Base-by-base conservation (phyloP, 2,888 invertebrate species). In the Xanthia togata region DNA sequence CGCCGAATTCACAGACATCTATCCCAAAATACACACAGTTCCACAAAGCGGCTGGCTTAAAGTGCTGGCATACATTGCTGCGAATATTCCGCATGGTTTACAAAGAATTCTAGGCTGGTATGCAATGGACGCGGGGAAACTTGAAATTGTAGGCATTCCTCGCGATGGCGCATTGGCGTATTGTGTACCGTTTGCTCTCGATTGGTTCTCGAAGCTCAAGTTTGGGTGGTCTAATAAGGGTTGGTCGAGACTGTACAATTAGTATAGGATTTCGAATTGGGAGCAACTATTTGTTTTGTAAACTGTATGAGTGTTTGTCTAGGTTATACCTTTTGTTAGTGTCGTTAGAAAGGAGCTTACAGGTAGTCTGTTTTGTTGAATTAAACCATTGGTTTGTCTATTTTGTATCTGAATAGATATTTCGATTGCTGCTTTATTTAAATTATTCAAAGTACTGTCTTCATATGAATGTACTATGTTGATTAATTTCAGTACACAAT, bases 131-230 rank as follows among this genome's bases (percentile, higher is more conserved):
- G 85, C 80, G 77, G 68, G 80, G 73, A 70, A 65, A 79, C 73
- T 82, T 73, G 77, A 71, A 79, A 86, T 86, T 71, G 82, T 76
- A 4, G n/a, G 65, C 69, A 87, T 87, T 75, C 50, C 69, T 41
- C 38, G 38, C 69, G 23, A 70, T 84, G 87, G 73, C 87, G 87
- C 87, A 87, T 85, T 87, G 84, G 81, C 74, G 86, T 75, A 78
- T 41, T 79, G 44, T 26, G 55, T 85, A 87, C 85, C 70, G 53
- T 6, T 70, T 68, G 70, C 64, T 55, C 81, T 83, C 78, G 80
- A 79, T 83, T 76, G 44, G 55, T 71, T 73, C 76, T 85, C 74
- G 77, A 76, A 62, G 38, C 35, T 50, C 35, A 71, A 63, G 64
- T 74, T 78, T 4, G 6, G 50, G 55, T n/a, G 8, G 12, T 47